phyloP scores from a whole-genome alignment of 2,888 invertebrate genomes.

The Drosophila kambysellisi region DNA sequence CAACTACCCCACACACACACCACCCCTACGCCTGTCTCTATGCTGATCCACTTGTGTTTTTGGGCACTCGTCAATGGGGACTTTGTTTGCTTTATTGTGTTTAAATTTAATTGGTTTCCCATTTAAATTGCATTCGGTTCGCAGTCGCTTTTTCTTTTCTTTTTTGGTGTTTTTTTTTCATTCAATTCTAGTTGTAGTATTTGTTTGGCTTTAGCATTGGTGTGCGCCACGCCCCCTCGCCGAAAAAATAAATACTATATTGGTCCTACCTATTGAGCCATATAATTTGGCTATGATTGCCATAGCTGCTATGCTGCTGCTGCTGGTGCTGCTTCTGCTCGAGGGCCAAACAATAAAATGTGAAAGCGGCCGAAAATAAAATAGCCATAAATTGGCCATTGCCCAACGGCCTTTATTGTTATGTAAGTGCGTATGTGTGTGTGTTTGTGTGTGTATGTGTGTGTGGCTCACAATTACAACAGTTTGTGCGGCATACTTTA shows the following conservation, averaged over 20 bases:
- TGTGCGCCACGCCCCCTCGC: constrained; percentile 9
- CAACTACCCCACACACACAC: neutral
- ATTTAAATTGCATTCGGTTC: constrained; percentile 73
- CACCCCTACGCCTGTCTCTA: neutral
- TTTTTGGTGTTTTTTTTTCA: constrained; percentile 13
- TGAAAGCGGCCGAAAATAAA: constrained; percentile 54
- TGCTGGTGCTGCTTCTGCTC: constrained; percentile 13
- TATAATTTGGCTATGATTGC: constrained; percentile 68
- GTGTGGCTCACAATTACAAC: constrained; percentile 52
- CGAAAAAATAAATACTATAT: neutral
- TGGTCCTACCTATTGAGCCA: constrained; percentile 26
- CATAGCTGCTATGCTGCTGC: constrained; percentile 23
- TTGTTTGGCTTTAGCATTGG: constrained; percentile 48
- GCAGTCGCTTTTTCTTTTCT: constrained; percentile 4
- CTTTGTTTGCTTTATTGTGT: constrained; percentile 58
- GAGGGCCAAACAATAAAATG: constrained; percentile 58
- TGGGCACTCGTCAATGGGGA: constrained; percentile 32
- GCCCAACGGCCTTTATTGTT: constrained; percentile 57
- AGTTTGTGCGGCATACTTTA: constrained; percentile 56
- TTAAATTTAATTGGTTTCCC: constrained; percentile 81
- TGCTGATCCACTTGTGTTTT: constrained; percentile 26
- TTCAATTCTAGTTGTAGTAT: constrained; percentile 23
- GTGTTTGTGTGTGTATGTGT: neutral
- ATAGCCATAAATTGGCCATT: constrained; percentile 67
- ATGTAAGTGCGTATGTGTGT: neutral